Conservation (phyloP, 2,113 vertebrate species). For the Osmerus mordax region DNA sequence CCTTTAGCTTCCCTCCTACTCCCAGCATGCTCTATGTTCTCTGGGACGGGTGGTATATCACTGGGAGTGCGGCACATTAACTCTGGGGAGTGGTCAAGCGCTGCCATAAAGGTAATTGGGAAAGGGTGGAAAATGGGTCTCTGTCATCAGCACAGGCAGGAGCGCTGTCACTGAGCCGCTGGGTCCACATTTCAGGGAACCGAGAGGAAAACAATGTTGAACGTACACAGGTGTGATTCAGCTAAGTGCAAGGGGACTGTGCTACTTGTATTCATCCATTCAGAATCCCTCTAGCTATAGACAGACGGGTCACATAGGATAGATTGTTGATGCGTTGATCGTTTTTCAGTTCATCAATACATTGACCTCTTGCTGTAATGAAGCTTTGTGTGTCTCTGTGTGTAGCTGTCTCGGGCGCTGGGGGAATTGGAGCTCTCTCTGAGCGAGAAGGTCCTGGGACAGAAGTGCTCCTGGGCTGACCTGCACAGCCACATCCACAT, state of each 20-base stretch:
- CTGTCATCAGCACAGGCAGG: background rate
- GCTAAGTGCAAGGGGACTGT: too few species aligned
- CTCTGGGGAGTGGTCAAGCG: conserved; percentile 2
- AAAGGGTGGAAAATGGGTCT: background rate
- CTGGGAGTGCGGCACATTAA: background rate
- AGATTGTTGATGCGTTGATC: too few species aligned
- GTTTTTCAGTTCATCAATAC: background rate
- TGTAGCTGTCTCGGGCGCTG: conserved; percentile 2
- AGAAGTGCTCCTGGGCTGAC: conserved; percentile 1
- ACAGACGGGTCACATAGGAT: too few species aligned
- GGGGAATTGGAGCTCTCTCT: background rate
- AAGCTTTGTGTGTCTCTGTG: background rate
- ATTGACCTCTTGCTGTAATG: background rate
- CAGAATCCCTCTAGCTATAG: too few species aligned
- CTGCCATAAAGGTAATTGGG: conserved; percentile 5
- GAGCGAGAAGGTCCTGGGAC: background rate
- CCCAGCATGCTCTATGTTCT: background rate
- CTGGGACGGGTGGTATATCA: background rate
- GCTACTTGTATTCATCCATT: too few species aligned
- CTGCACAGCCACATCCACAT: background rate
- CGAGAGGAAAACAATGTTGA: background rate
- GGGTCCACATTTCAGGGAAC: background rate
- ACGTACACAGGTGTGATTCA: background rate
- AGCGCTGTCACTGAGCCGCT: background rate
- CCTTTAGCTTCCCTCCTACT: background rate